Evolutionary conservation across 2,888 invertebrate species (phyloP), one percentile per base, ranked within the genome.

Genomic region (Caenorhabditis sp.): DNA sequence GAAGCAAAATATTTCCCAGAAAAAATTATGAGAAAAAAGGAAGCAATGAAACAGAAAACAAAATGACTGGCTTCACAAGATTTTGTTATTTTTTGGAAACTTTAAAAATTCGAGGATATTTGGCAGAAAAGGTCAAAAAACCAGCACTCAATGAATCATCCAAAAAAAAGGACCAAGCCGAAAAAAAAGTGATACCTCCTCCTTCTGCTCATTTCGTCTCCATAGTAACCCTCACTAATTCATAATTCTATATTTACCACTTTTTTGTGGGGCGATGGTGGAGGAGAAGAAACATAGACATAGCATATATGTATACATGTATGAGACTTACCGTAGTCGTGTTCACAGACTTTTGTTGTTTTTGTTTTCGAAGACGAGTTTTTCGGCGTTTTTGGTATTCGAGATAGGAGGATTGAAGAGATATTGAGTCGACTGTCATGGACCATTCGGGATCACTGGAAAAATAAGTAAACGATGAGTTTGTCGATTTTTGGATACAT

Each of bases 381-480:
- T 49, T 57, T 20, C 72, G 21, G 10, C 61, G 25, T 0, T 61
- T 53, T 59, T 72, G 72, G 27, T 72, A 72, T 0, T 72, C 72
- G 25, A 59, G 59, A 31, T 67, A 72, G 52, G 72, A 72, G 0
- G 72, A 72, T 54, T 72, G 63, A n/a, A 72, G 52, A 0, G 72
- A 72, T 1, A 72, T 67, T 5, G 72, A 72, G n/a, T 72, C 72
- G 21, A 72, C 64, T 0, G 63, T 67, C 43, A 67, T 58, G n/a
- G 64, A 63, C 72, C 72, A 72, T 62, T 72, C 72, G 5, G 72
- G 72, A 7, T 72, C 72, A 23, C 72, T 72, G 62, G 8, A 67
- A 64, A 36, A 58, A 43, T 14, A 43, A 14, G 12, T 43, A 43
- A 43, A 17, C n/a, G n/a, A n/a, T n/a, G n/a, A n/a, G n/a, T n/a